Percentiles rank a stretch among this genome's conserved stretches.
Conservation (phyloP, 2,888 invertebrate genomes). For the Homarus gammarus region DNA sequence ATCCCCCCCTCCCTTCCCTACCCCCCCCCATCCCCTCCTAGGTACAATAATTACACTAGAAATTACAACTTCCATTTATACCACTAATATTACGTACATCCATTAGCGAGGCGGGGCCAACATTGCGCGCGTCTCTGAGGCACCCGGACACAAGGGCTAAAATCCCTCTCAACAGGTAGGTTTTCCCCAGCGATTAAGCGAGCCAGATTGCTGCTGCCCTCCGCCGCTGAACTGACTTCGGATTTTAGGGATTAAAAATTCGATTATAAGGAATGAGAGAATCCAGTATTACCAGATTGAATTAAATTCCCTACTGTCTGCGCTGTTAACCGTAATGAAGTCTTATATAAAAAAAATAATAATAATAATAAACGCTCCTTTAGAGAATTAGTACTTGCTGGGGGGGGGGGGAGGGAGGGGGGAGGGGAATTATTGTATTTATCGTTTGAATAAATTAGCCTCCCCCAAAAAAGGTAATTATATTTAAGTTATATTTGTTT, state of each 20-base stretch:
- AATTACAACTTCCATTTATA: conserved; percentile 51
- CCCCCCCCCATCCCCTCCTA: too few relatives aligned
- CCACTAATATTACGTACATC: conserved; percentile 54
- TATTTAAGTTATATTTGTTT: too few relatives aligned
- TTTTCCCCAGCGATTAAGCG: conserved; percentile 35
- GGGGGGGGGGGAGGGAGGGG: background rate
- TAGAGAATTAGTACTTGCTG: too few relatives aligned
- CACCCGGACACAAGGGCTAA: conserved; percentile 18
- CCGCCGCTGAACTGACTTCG: conserved; percentile 54
- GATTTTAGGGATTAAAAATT: conserved; percentile 70
- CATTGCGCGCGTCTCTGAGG: background rate
- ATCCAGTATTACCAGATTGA: conserved; percentile 67
- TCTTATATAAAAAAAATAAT: too few relatives aligned
- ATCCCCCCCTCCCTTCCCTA: too few relatives aligned
- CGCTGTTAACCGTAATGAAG: background rate
- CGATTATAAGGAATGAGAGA: conserved; percentile 57
- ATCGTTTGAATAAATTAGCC: too few relatives aligned
- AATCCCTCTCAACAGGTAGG: conserved; percentile 21
- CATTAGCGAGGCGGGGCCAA: conserved; percentile 26
- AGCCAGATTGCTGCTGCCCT: conserved; percentile 58
- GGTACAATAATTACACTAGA: conserved; percentile 49
- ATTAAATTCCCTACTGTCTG: conserved; percentile 47
- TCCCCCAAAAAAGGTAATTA: too few relatives aligned
- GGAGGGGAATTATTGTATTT: too few relatives aligned
- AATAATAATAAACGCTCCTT: background rate